phyloP scores from a whole-genome alignment of 2,888 invertebrate genomes.

The Magallana nippona region DNA sequence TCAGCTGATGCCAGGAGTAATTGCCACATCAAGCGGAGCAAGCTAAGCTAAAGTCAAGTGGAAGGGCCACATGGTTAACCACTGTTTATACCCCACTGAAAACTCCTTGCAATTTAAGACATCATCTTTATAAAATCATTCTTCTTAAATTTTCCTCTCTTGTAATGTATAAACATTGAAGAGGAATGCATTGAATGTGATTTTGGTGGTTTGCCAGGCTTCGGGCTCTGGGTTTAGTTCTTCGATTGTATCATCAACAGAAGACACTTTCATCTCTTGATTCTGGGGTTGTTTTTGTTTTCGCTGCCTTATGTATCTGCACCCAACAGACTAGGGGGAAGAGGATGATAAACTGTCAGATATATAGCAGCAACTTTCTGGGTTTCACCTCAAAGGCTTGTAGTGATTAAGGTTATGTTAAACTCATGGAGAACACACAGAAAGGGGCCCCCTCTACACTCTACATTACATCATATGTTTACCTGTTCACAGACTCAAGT shows the following conservation, averaged over 20 bases:
- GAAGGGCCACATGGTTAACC: slow-evolving; percentile 27
- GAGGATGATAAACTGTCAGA: slow-evolving; percentile 16
- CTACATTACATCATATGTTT: neutral
- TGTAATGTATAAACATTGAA: slow-evolving; percentile 21
- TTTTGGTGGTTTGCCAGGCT: slow-evolving; percentile 1
- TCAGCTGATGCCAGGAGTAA: slow-evolving; percentile 11
- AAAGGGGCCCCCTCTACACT: neutral
- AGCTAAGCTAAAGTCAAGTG: slow-evolving; percentile 6
- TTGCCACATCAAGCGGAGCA: slow-evolving; percentile 7
- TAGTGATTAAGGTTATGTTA: slow-evolving; percentile 14
- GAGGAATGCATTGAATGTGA: slow-evolving; percentile 16
- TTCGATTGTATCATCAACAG: slow-evolving; percentile 27
- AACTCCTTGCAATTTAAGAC: neutral
- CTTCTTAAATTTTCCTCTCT: slow-evolving; percentile 22
- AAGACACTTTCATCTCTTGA: slow-evolving; percentile 23
- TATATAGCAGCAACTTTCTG: neutral
- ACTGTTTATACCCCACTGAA: neutral
- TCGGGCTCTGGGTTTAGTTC: slow-evolving; percentile 20
- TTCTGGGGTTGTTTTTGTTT: slow-evolving; percentile 17
- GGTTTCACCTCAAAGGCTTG: neutral
- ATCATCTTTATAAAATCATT: slow-evolving; percentile 4
- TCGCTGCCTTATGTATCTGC: slow-evolving; percentile 18
- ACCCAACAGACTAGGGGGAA: neutral
- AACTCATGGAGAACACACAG: neutral
- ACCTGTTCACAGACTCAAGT: neutral